These are phyloP conservation scores for Spatulosminthurus flaviceps DNA, from an alignment of 2,888 invertebrate species.

Conservation along the genomic window DNA sequence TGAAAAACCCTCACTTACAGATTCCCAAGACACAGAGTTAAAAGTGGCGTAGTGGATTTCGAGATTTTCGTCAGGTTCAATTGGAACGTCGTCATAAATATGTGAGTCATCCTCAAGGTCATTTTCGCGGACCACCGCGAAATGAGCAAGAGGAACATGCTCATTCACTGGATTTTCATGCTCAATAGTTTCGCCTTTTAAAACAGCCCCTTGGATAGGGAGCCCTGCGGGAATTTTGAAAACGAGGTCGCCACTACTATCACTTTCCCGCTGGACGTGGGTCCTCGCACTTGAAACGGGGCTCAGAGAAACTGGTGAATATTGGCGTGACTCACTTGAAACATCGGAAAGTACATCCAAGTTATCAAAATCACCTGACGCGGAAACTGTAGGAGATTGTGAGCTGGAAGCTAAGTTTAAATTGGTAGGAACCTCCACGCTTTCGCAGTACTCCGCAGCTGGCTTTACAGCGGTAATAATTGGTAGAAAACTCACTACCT, in stretches of 20 bases:
- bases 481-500: too few species aligned
- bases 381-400: constrained; percentile 51
- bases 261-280: background rate
- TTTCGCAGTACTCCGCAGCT: too few species aligned
- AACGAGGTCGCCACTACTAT: background rate
- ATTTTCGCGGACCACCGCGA: background rate
- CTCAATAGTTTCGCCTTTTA: too few species aligned
- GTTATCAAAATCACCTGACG: constrained; percentile 55
- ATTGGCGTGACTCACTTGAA: constrained; percentile 36
- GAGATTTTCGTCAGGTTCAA: constrained; percentile 42
- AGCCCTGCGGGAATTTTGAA: background rate
- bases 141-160: too few species aligned
- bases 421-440: constrained; percentile 8
- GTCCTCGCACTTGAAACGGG: background rate
- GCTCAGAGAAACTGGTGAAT: too few species aligned
- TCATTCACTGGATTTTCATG: too few species aligned
- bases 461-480: too few species aligned
- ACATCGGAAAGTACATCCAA: constrained; percentile 56
- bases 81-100: constrained; percentile 38
- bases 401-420: background rate
- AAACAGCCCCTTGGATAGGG: background rate
- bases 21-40: constrained; percentile 29
- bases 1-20: background rate
- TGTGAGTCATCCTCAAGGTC: constrained; percentile 15
- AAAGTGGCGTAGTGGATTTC: constrained; percentile 57